Percentiles rank a stretch among this genome's conserved stretches.
Conservation (phyloP, 2,113 vertebrate genomes). For the Colius striatus region DNA sequence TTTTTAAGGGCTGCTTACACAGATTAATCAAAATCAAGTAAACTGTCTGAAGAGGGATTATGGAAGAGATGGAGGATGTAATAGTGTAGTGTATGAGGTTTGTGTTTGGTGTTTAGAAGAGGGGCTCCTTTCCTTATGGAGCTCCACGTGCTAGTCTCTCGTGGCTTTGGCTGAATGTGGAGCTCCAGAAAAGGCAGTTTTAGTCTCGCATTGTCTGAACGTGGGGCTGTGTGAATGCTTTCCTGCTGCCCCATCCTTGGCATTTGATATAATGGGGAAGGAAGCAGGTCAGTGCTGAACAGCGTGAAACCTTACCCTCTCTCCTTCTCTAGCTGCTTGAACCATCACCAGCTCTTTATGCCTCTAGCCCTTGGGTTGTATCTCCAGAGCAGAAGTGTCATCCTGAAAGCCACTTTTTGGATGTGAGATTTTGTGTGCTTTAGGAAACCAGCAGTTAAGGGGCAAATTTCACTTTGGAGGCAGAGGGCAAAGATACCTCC, state of each 20-base stretch:
- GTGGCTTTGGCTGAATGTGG: neutral
- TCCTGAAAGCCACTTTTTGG: neutral
- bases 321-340: neutral
- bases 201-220: accelerated
- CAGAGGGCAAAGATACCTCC: neutral
- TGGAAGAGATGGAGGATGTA: neutral
- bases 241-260: neutral
- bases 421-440: neutral
- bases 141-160: neutral
- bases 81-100: neutral
- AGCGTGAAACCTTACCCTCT: neutral
- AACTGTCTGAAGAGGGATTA: neutral
- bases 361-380: neutral
- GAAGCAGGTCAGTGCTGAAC: neutral
- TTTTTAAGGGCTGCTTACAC: neutral
- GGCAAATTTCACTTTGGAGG: neutral
- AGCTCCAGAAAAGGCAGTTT: neutral
- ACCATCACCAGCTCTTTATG: neutral
- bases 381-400: neutral
- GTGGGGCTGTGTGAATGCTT: neutral
- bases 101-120: neutral
- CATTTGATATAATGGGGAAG: neutral
- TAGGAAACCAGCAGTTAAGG: neutral
- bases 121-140: neutral
- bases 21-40: neutral